Evolutionary conservation across 2,113 vertebrate species (phyloP).

Genomic region (Donacobius atricapilla): DNA sequence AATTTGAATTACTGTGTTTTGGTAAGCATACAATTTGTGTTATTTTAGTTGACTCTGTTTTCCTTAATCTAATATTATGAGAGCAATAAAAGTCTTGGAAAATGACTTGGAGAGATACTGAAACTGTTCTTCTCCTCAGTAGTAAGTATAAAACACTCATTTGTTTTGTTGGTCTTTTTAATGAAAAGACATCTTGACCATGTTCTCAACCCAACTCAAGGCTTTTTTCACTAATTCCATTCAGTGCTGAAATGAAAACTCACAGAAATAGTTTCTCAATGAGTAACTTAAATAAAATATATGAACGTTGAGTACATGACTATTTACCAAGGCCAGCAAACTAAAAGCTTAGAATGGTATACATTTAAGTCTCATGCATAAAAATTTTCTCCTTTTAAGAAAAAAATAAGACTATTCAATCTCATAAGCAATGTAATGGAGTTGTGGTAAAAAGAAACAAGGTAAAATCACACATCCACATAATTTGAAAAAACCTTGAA

Average conservation of each 20-base stretch:
- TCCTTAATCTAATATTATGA: conserved; percentile 2
- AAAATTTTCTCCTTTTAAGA: not conserved
- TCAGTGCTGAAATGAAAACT: not conserved
- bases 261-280: not conserved
- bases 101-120: not conserved
- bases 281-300: not conserved
- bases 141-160: not conserved
- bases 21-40: not conserved
- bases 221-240: not conserved
- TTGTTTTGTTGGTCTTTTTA: not conserved
- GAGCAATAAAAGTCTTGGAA: conserved; percentile 4
- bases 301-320: not conserved
- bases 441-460: not conserved
- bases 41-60: conserved; percentile 38
- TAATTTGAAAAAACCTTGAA: not conserved
- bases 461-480: not conserved
- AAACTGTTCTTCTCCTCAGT: not conserved
- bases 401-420: not conserved
- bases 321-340: not conserved
- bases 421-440: not conserved
- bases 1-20: not conserved
- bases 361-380: not conserved
- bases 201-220: not conserved
- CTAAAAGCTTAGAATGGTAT: not conserved
- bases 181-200: not conserved